phyloP scores from a whole-genome alignment of 1,140 invertebrate species.

The Scaptomyza graminum region DNA sequence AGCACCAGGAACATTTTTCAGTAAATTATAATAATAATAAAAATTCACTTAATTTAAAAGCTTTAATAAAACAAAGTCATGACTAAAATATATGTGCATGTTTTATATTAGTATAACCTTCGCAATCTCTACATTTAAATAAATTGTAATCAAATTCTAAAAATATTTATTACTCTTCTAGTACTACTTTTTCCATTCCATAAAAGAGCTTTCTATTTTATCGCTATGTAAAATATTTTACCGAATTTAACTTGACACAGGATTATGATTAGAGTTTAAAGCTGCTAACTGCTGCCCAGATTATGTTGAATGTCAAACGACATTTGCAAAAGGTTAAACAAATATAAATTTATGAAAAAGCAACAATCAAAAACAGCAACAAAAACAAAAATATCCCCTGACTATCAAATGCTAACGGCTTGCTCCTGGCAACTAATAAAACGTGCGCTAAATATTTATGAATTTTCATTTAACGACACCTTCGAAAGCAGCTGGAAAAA shows the following conservation, averaged over 20 bases:
- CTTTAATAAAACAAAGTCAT: no score
- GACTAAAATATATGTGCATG: no score
- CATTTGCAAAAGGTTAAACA: slow-evolving; percentile 34
- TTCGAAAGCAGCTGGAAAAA: slow-evolving; percentile 54
- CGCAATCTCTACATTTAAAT: neutral
- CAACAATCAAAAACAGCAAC: slow-evolving; percentile 18
- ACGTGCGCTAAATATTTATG: slow-evolving; percentile 79
- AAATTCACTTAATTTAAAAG: no score
- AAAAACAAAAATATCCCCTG: slow-evolving; percentile 26
- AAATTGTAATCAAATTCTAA: neutral
- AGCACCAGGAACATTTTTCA: no score
- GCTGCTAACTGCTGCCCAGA: slow-evolving; percentile 23
- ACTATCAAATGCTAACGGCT: slow-evolving; percentile 43
- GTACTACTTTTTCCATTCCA: neutral
- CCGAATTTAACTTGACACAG: neutral
- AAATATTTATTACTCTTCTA: neutral
- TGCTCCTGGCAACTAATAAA: slow-evolving; percentile 63
- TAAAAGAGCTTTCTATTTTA: neutral
- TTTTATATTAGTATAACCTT: no score
- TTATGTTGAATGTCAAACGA: slow-evolving; percentile 31
- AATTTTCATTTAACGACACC: slow-evolving; percentile 78
- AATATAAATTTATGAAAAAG: slow-evolving; percentile 22
- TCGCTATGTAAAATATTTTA: neutral
- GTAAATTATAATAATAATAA: no score
- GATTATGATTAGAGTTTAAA: slow-evolving; percentile 15